These are phyloP conservation scores for Brenthis hecate DNA, from an alignment of 2,888 invertebrate genomes.

Conservation along the genomic window DNA sequence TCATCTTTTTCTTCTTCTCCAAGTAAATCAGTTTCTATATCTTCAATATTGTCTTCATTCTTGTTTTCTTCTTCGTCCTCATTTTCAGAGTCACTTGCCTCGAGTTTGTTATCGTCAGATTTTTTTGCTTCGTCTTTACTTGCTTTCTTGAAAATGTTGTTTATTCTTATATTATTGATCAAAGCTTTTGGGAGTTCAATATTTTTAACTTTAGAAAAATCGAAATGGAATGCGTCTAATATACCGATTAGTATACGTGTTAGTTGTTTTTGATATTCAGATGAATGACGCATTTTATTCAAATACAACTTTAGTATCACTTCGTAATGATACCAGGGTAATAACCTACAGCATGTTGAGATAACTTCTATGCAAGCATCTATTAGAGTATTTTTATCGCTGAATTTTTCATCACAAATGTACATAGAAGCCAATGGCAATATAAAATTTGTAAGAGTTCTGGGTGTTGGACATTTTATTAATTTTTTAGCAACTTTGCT, in stretches of 20 bases:
- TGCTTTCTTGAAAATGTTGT: constrained; percentile 37
- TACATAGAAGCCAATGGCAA: constrained; percentile 92
- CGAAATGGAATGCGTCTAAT: constrained; percentile 95
- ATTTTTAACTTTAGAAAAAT: constrained; percentile 85
- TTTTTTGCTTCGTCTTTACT: constrained; percentile 34
- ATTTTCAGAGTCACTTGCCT: constrained; percentile 34
- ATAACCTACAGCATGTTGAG: constrained; percentile 87
- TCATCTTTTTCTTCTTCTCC: constrained; percentile 67
- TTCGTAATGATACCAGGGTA: constrained; percentile 96
- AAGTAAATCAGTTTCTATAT: constrained; percentile 63
- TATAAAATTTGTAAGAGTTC: constrained; percentile 91
- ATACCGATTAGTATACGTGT: constrained; percentile 89
- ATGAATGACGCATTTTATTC: constrained; percentile 86
- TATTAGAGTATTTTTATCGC: constrained; percentile 89
- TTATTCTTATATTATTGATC: constrained; percentile 51
- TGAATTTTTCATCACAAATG: constrained; percentile 89
- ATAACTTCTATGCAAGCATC: constrained; percentile 93
- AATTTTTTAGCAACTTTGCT: constrained; percentile 85
- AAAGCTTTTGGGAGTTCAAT: constrained; percentile 66
- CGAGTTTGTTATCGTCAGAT: constrained; percentile 42
- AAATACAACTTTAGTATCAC: constrained; percentile 91
- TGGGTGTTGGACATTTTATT: constrained; percentile 83
- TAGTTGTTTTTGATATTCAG: constrained; percentile 91
- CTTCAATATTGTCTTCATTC: constrained; percentile 46
- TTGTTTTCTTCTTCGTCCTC: constrained; percentile 46